Base-by-base conservation (phyloP, 2,113 vertebrate species). In the Ameiurus melas region DNA sequence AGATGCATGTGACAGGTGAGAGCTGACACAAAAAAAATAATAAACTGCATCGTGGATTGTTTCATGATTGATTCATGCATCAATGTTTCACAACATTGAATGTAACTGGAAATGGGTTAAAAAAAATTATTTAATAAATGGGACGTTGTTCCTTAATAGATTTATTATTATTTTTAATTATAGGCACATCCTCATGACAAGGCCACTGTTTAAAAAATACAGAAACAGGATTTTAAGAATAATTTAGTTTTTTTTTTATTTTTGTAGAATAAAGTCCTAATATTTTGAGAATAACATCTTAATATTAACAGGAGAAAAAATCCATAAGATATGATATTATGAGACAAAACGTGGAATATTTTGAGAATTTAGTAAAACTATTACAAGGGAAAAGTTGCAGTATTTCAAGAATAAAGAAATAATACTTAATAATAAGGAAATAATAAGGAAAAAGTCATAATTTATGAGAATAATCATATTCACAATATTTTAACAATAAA, bases 1-100 rank as follows among this genome's bases (percentile, higher is more conserved):
- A 96, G 90, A 94, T 99, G 91, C 95, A 96, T 22, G 96, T 99
- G 88, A 97, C 96, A 94, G 97, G 98, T 99, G 93, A 93, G 94
- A 85, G 27, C 36, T 1, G 6, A 30, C 22, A 53, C 4, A 51
- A 82, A 82, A 36, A 13, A 47, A 47, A 43, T 5, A 43, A 43
- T 5, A 43, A 43, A 47, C 5, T 7, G 43, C n/a, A 47, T 47
- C 43, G 0, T 47, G 43, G 43, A 47, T 7, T 47, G 43, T 47
- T 47, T 47, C 43, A 47, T 47, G 43, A 47, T 47, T 7, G 43
- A 47, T 47, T 47, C 43, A 6, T 47, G 43, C 43, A 47, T 47
- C 43, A 47, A 0, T 47, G 30, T 30, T 33, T 36, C 17, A 36
- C 30, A 36, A 20, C 30, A 68, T 10, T 71, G 16, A 36, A 25